Evolutionary conservation across 2,113 vertebrate species (phyloP).

Genomic region (Callaeas wilsoni): DNA sequence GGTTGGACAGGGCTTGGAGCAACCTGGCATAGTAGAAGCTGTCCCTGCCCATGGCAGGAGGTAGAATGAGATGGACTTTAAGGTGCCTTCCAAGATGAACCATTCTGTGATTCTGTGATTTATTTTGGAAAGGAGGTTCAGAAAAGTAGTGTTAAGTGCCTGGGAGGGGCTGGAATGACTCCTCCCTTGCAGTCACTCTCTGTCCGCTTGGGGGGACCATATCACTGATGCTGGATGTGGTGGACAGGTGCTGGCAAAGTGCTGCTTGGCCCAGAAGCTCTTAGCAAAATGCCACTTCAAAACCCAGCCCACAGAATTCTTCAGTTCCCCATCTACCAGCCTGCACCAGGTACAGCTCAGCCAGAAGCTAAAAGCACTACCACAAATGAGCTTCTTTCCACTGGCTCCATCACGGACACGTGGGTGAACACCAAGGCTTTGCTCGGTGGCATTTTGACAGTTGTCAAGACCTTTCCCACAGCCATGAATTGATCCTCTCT

Average conservation of each 20-base stretch:
- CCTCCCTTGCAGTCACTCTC: not conserved
- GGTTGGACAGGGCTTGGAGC: not conserved
- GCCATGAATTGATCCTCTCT: not conserved
- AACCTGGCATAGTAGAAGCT: fast-evolving
- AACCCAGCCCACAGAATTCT: not conserved
- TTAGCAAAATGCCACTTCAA: not conserved
- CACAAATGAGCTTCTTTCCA: not conserved
- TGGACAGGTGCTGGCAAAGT: not conserved
- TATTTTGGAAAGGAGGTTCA: not conserved
- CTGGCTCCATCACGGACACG: fast-evolving
- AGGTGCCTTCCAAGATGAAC: not conserved
- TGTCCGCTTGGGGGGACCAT: fast-evolving
- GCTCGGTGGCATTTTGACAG: not conserved
- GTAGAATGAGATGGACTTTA: not conserved
- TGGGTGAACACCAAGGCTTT: not conserved
- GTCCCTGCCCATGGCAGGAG: not conserved
- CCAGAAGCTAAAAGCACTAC: conserved; percentile 6
- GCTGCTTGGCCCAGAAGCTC: not conserved
- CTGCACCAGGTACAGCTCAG: not conserved
- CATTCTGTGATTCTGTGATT: not conserved
- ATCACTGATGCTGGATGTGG: fast-evolving
- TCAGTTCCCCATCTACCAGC: not conserved
- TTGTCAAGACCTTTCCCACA: fast-evolving
- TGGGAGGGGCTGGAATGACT: not conserved
- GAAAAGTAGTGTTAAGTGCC: not conserved